Evolutionary conservation across 2,113 vertebrate species (phyloP).

Genomic region (Speoplatyrhinus poulsoni): DNA sequence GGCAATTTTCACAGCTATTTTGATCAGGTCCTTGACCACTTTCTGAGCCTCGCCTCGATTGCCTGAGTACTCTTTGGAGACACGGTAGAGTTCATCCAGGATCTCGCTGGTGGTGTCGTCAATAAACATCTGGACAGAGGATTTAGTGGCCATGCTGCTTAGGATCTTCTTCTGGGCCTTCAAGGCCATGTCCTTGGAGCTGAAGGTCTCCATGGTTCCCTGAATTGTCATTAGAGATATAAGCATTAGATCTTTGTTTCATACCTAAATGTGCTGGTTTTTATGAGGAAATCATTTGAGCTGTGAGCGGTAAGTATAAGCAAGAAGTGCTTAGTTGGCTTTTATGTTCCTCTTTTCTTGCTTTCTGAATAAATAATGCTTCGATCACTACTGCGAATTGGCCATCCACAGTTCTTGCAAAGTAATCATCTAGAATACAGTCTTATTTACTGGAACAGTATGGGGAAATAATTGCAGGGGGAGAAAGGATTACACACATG

Average conservation of each 20-base stretch:
- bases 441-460: not conserved
- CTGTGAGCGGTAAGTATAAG: too few species aligned
- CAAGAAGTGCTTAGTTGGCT: not conserved
- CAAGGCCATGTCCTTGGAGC: constrained; percentile 84
- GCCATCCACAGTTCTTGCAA: not conserved
- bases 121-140: constrained; percentile 86
- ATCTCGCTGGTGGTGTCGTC: constrained; percentile 88
- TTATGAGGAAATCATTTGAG: too few species aligned
- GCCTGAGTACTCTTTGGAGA: constrained; percentile 83
- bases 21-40: constrained; percentile 87
- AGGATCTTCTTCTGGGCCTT: constrained; percentile 88
- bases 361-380: not conserved
- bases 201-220: constrained; percentile 84
- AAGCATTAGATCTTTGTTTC: not conserved
- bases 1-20: constrained; percentile 86
- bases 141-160: constrained; percentile 84
- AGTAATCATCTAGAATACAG: not conserved
- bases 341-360: not conserved
- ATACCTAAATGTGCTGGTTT: not conserved
- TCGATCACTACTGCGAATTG: not conserved
- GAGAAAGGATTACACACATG: constrained; percentile 3
- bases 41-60: constrained; percentile 83
- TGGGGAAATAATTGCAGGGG: not conserved
- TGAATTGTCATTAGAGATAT: constrained; percentile 5
- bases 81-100: constrained; percentile 87